Conservation (phyloP, 1,140 invertebrate genomes). For the Eurosta solidaginis region DNA sequence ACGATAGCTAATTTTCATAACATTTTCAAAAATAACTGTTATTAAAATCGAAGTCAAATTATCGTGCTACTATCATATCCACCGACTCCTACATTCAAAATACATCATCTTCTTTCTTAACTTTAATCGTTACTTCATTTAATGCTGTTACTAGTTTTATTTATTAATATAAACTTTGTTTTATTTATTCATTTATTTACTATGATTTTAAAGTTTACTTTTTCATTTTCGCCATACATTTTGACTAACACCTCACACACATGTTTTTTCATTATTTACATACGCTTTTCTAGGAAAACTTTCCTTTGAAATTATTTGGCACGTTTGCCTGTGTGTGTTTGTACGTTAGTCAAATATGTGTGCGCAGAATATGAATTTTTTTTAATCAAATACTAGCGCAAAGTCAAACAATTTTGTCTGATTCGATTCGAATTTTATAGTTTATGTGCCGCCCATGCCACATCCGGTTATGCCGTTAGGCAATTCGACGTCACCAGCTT, state of each 20-base stretch:
- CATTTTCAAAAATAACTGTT: no score
- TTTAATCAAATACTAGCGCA: neutral
- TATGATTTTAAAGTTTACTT: neutral
- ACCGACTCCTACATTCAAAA: no score
- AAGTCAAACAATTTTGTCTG: constrained; percentile 2
- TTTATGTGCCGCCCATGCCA: constrained; percentile 39
- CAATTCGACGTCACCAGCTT: constrained; percentile 40
- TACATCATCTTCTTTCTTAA: neutral
- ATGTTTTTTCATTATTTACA: neutral
- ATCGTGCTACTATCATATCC: no score
- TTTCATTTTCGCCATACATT: neutral
- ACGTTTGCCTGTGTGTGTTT: neutral
- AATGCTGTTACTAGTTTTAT: neutral
- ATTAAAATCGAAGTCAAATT: no score
- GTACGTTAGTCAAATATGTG: neutral
- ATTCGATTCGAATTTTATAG: constrained; percentile 34
- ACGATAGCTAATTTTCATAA: no score
- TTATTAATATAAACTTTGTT: neutral
- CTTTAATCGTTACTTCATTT: neutral
- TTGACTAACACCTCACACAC: neutral
- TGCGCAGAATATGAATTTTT: neutral
- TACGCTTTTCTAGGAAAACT: neutral
- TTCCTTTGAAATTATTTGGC: neutral
- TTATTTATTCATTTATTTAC: neutral
- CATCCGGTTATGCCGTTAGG: constrained; percentile 40